Base-by-base conservation (phyloP, 2,113 vertebrate species). In the Choloepus hoffmanni region DNA sequence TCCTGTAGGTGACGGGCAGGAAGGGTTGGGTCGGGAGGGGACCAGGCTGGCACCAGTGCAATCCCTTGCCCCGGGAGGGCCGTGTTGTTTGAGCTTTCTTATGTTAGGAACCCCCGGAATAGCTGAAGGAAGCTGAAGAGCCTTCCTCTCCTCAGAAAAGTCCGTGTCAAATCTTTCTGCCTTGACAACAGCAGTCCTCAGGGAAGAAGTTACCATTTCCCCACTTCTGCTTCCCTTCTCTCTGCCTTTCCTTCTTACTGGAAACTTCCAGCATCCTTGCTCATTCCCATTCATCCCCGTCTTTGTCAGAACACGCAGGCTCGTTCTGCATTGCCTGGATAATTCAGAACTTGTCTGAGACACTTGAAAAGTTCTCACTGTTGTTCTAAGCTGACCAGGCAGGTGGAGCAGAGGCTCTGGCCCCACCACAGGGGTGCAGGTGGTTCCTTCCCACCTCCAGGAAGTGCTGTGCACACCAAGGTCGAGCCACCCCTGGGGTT, bases 241-340 rank as follows among this genome's bases (percentile, higher is more conserved):
- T 24, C 33, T 7, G 16, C n/a, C 40, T 10, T 3, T n/a, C 23
- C 55, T 13, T 33, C 77, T 33, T 24, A 28, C 11, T 4, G 40
- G 28, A 48, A 19, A 7, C 13, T 2, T 7, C 45, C 33, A 7
- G n/a, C 4, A 0, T 10, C 23, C 19, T 68, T 0, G 0, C 40
- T 73, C 7, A 3, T 40, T n/a, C 36, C 19, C 15, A 7, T 8
- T 15, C 26, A 16, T 48, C 28, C 4, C 40, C 30, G 2, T 30
- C 68, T 5, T 40, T 40, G 1, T 58, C 62, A 40, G 10, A 55
- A 43, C 73, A 2, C 0, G 8, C 62, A 8, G 4, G 58, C 4
- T 19, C 53, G 6, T 26, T 81, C 24, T 62, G 77, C 43, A 10
- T 30, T 15, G 53, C 55, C 0, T 36, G 7, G 15, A 40, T 21